Percentiles rank a stretch among this genome's conserved stretches.
Evolutionary conservation across 2,888 invertebrate species (phyloP).

Genomic region (Halictus quadricinctus): DNA sequence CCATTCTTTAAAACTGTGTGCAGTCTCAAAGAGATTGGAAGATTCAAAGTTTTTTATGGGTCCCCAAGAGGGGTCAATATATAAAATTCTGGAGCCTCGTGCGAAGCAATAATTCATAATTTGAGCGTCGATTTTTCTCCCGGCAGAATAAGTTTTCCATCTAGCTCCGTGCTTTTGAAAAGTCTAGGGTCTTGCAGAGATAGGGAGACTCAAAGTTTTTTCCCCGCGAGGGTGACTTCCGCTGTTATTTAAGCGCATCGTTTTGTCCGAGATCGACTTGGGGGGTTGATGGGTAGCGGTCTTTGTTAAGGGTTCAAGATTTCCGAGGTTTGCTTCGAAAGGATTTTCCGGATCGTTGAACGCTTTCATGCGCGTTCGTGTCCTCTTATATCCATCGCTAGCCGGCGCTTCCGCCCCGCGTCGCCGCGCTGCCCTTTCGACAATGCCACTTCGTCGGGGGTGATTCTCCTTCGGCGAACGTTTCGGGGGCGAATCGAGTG

Average conservation of each 20-base stretch:
- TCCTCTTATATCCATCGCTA: background rate
- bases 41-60: background rate
- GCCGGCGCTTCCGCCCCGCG: background rate
- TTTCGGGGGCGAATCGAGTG: background rate
- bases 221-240: background rate
- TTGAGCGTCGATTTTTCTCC: background rate
- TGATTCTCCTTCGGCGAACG: background rate
- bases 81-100: background rate
- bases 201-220: background rate
- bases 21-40: background rate
- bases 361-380: background rate
- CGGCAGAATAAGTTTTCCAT: background rate
- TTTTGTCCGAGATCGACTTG: background rate
- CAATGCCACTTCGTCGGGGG: background rate
- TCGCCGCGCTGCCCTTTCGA: background rate
- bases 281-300: background rate
- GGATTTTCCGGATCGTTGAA: constrained; percentile 1
- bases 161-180: background rate
- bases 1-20: background rate
- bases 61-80: background rate
- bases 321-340: background rate
- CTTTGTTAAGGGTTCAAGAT: background rate
- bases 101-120: background rate
- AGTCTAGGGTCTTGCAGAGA: background rate
- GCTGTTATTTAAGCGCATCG: background rate